A percentile compares a stretch with the other conserved stretches of the same genome.
Conservation (phyloP, 1,140 invertebrate genomes). For the Ceratoteleas bidentatus region DNA sequence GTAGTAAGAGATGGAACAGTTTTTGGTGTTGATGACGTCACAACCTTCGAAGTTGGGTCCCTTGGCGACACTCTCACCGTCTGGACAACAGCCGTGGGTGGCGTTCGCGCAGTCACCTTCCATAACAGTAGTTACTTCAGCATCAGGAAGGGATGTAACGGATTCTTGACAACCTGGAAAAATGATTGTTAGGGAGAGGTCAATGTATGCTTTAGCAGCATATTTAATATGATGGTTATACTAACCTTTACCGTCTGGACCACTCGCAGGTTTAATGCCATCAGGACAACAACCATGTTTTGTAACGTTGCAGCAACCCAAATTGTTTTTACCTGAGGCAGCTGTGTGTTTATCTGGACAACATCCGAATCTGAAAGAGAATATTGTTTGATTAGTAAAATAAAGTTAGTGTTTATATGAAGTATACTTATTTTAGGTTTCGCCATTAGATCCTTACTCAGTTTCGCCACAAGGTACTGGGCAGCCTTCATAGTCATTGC, state of each 20-base stretch:
- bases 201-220: no score
- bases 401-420: constrained; percentile 21
- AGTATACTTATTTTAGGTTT: no score
- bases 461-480: constrained; percentile 85
- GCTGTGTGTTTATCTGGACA: constrained; percentile 87
- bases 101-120: constrained; percentile 77
- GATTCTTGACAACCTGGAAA: constrained; percentile 71
- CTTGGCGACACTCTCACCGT: constrained; percentile 80
- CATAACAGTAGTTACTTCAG: constrained; percentile 64
- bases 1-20: constrained; percentile 84
- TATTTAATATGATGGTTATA: no score
- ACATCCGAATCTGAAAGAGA: constrained; percentile 83
- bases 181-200: no score
- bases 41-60: constrained; percentile 81
- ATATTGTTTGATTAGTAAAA: constrained; percentile 7
- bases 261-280: no score
- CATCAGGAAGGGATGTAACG: constrained; percentile 43
- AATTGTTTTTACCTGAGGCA: no score
- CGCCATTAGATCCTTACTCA: no score
- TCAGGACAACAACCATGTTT: no score
- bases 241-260: no score
- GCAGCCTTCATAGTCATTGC: constrained; percentile 92
- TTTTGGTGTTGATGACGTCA: constrained; percentile 79
- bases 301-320: no score
- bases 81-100: constrained; percentile 85